Conservation (phyloP, 2,797 vertebrate species). For the Ceyx erithaca region DNA sequence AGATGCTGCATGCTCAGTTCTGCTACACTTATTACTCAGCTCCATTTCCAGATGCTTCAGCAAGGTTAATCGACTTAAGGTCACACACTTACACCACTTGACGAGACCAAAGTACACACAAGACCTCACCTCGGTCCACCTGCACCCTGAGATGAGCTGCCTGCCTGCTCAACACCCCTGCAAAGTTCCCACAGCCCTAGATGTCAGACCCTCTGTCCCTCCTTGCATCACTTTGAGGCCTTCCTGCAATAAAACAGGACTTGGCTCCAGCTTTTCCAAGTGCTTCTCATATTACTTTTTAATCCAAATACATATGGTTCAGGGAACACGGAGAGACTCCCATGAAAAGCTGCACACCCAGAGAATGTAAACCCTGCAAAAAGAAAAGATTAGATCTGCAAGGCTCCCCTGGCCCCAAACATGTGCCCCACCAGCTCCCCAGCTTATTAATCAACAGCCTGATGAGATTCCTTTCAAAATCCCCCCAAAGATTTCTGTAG, state of each 20-base stretch:
- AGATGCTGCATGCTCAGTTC: not conserved
- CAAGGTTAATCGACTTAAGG: not conserved
- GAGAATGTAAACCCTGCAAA: slow-evolving; percentile 34
- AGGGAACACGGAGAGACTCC: slow-evolving; percentile 23
- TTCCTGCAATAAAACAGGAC: slow-evolving; percentile 55
- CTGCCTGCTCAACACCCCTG: not conserved
- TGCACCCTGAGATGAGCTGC: fast-evolving
- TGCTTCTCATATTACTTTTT: slow-evolving; percentile 59
- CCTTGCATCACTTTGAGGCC: not conserved
- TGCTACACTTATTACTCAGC: not conserved
- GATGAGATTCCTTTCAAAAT: slow-evolving; percentile 60
- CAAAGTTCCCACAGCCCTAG: slow-evolving; percentile 11
- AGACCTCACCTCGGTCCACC: not conserved
- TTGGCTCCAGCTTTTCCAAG: slow-evolving; percentile 50
- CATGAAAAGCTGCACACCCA: slow-evolving; percentile 39
- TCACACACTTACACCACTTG: not conserved
- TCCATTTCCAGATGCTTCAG: slow-evolving; percentile 3
- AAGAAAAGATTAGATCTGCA: slow-evolving; percentile 35
- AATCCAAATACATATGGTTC: slow-evolving; percentile 61
- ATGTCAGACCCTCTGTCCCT: not conserved
- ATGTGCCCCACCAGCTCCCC: not conserved
- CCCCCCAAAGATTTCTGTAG: slow-evolving; percentile 43
- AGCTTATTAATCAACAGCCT: slow-evolving; percentile 52
- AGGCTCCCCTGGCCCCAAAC: slow-evolving; percentile 16
- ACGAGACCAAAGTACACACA: not conserved